Evolutionary conservation across 2,113 vertebrate species (phyloP).

Genomic region (Chrysochloris asiatica): DNA sequence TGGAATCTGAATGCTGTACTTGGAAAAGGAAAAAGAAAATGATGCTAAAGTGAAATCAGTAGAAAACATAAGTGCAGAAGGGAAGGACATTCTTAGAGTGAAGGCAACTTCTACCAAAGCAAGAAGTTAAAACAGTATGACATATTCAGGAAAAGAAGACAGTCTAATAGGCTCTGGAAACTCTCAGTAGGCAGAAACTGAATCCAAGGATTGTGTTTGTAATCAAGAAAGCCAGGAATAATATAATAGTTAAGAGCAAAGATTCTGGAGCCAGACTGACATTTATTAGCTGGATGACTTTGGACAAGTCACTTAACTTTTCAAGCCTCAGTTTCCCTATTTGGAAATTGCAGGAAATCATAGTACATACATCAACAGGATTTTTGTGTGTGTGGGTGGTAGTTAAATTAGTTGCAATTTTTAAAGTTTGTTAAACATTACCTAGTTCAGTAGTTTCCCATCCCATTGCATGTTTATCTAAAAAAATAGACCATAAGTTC

Average conservation of each 20-base stretch:
- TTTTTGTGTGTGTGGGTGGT: neutral
- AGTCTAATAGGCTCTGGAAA: neutral
- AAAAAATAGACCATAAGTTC: too few relatives aligned
- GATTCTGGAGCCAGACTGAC: neutral
- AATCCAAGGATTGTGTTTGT: neutral
- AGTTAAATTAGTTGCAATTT: neutral
- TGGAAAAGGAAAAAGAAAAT: neutral
- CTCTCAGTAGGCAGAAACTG: neutral
- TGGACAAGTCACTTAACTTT: neutral
- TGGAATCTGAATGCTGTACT: neutral
- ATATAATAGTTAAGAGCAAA: neutral
- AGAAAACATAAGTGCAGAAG: neutral
- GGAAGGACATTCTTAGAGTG: neutral
- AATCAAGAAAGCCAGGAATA: neutral
- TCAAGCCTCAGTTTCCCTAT: neutral
- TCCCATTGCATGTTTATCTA: too few relatives aligned
- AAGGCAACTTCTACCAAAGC: neutral
- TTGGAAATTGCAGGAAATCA: neutral
- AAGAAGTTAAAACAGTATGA: neutral
- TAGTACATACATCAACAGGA: neutral
- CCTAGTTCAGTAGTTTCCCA: too few relatives aligned
- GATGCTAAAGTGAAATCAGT: neutral
- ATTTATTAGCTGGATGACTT: neutral
- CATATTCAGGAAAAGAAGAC: neutral
- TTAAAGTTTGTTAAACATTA: neutral